A percentile compares a stretch with the other conserved stretches of the same genome.
phyloP scores from a whole-genome alignment of 2,113 vertebrate genomes.

The Callipepla squamata region DNA sequence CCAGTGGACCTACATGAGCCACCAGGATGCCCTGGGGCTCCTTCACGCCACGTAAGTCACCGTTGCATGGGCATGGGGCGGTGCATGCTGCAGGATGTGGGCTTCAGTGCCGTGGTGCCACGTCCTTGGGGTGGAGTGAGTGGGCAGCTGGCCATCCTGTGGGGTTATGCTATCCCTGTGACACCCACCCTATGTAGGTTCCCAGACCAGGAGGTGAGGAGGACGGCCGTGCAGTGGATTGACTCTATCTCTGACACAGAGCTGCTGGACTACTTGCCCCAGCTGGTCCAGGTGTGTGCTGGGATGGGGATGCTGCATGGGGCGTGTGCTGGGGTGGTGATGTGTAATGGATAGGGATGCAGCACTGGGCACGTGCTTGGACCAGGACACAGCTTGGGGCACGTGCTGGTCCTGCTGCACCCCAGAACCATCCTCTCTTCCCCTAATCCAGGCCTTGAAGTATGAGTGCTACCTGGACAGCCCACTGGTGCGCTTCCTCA shows the following conservation, averaged over 20 bases:
- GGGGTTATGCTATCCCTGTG: background rate
- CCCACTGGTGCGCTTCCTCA: constrained; percentile 92
- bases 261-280: constrained; percentile 94
- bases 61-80: rapidly evolving
- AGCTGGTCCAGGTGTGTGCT: constrained; percentile 90
- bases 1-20: constrained; percentile 91
- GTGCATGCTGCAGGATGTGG: rapidly evolving
- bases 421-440: background rate
- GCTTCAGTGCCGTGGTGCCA: background rate
- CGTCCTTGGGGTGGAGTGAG: background rate
- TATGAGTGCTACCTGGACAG: constrained; percentile 99
- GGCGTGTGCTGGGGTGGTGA: rapidly evolving
- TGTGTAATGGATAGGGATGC: background rate
- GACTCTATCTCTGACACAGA: constrained; percentile 92
- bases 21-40: constrained; percentile 93
- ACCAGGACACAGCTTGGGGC: rapidly evolving
- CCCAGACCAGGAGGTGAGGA: constrained; percentile 94
- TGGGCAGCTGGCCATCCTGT: background rate
- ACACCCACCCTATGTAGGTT: constrained; percentile 75
- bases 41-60: constrained; percentile 90
- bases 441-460: constrained; percentile 87
- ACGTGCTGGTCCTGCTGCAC: rapidly evolving
- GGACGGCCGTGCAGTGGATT: constrained; percentile 94
- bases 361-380: rapidly evolving
- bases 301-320: background rate